Evolutionary conservation across 2,888 invertebrate species (phyloP).

Genomic region (Orchestes rusci): DNA sequence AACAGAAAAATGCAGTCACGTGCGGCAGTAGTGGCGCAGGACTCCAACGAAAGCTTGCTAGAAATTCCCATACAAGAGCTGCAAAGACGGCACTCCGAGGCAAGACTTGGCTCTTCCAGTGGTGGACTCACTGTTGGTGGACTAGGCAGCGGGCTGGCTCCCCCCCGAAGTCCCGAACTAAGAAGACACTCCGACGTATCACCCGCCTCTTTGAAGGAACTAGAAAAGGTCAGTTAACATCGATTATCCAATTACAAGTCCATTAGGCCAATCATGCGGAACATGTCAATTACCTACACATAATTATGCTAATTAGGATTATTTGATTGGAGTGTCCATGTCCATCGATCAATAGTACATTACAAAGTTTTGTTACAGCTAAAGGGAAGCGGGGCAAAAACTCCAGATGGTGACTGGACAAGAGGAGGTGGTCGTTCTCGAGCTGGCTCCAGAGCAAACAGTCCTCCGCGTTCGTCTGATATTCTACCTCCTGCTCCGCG

Average conservation of each 20-base stretch:
- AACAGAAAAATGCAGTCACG: constrained; percentile 65
- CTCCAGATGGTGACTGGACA: constrained; percentile 51
- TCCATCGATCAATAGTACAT: background rate
- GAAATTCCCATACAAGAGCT: constrained; percentile 75
- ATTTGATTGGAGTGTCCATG: background rate
- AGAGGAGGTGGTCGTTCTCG: constrained; percentile 55
- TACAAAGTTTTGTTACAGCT: constrained; percentile 45
- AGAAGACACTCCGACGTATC: constrained; percentile 81
- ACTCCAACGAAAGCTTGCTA: constrained; percentile 76
- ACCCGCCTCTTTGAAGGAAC: constrained; percentile 77
- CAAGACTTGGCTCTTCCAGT: constrained; percentile 55
- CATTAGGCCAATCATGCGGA: no score
- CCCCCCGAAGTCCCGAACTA: constrained; percentile 75
- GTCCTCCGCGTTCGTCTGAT: constrained; percentile 48
- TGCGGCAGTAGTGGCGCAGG: constrained; percentile 63
- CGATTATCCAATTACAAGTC: no score
- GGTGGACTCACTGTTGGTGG: constrained; percentile 46
- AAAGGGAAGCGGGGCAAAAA: constrained; percentile 56
- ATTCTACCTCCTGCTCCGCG: constrained; percentile 40
- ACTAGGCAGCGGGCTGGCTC: constrained; percentile 61
- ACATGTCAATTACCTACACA: no score
- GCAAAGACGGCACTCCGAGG: constrained; percentile 76
- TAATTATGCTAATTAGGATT: background rate
- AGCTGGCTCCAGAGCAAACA: constrained; percentile 55
- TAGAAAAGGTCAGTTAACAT: constrained; percentile 88